Conservation (phyloP, 2,113 vertebrate species). For the Brachypodius melanocephalos region DNA sequence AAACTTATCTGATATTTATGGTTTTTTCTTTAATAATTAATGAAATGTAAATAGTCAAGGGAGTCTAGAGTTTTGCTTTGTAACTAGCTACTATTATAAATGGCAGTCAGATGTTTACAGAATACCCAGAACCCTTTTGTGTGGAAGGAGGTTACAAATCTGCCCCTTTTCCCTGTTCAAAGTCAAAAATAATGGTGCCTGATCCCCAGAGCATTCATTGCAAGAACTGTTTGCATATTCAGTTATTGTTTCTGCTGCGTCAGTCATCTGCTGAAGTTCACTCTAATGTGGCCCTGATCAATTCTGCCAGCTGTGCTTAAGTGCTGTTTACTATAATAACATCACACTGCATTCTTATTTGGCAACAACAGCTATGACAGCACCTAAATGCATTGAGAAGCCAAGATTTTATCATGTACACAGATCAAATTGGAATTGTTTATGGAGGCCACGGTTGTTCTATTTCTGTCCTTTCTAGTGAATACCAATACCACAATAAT, state of each 20-base stretch:
- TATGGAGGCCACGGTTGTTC: slow-evolving; percentile 73
- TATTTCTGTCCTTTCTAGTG: slow-evolving; percentile 77
- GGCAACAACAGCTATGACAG: slow-evolving; percentile 80
- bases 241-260: slow-evolving; percentile 94
- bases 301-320: slow-evolving; percentile 93
- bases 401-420: slow-evolving; percentile 80
- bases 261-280: slow-evolving; percentile 89
- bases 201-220: slow-evolving; percentile 83
- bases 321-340: slow-evolving; percentile 93
- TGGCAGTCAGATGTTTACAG: slow-evolving; percentile 91
- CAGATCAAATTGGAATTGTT: slow-evolving; percentile 77
- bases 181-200: slow-evolving; percentile 88
- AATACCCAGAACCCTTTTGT: slow-evolving; percentile 81
- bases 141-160: slow-evolving; percentile 83
- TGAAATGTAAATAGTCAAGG: slow-evolving; percentile 92
- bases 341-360: slow-evolving; percentile 82
- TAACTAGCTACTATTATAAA: slow-evolving; percentile 79
- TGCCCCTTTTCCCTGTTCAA: slow-evolving; percentile 82
- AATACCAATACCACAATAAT: slow-evolving; percentile 71
- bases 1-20: slow-evolving; percentile 91
- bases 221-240: slow-evolving; percentile 93
- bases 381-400: slow-evolving; percentile 75
- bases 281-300: slow-evolving; percentile 88
- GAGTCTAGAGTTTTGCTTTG: slow-evolving; percentile 82
- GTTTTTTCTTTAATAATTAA: slow-evolving; percentile 89